Evolutionary conservation across 2,113 vertebrate genomes (phyloP).

Genomic region (Elgaria multicarinata): DNA sequence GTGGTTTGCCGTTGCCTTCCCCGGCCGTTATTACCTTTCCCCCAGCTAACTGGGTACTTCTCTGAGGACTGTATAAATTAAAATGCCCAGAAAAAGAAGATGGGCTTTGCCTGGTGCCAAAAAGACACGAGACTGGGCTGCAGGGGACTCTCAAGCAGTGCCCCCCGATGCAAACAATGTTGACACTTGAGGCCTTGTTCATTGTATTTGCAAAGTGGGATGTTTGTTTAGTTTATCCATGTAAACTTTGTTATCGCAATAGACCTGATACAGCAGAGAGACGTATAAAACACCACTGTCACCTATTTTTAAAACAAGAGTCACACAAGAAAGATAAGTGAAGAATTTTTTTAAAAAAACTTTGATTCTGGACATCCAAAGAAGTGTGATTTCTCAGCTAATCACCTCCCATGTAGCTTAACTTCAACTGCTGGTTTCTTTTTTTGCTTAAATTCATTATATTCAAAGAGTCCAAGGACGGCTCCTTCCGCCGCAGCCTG

Average conservation of each 20-base stretch:
- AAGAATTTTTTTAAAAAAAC: not conserved
- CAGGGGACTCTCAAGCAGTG: not conserved
- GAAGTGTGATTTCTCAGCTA: not conserved
- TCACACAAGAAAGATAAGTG: not conserved
- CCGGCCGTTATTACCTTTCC: no score
- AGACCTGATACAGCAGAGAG: not conserved
- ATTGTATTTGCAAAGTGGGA: not conserved
- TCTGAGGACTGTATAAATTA: no score
- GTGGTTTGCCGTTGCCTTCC: no score
- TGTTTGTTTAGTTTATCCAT: no score
- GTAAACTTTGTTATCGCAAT: not conserved
- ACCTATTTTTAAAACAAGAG: not conserved
- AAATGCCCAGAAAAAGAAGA: not conserved
- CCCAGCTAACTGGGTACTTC: no score
- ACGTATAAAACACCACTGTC: not conserved
- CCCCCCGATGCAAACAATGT: not conserved
- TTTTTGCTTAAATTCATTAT: conserved; percentile 90
- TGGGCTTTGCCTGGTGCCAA: not conserved
- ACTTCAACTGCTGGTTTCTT: conserved; percentile 85
- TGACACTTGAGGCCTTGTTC: not conserved
- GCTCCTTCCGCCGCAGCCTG: conserved; percentile 95
- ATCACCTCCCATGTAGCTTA: conserved; percentile 87
- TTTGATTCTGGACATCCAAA: not conserved
- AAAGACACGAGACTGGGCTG: not conserved
- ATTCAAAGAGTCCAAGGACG: conserved; percentile 89